Base-by-base conservation (phyloP, 2,888 invertebrate species). In the Melanotus villosus region DNA sequence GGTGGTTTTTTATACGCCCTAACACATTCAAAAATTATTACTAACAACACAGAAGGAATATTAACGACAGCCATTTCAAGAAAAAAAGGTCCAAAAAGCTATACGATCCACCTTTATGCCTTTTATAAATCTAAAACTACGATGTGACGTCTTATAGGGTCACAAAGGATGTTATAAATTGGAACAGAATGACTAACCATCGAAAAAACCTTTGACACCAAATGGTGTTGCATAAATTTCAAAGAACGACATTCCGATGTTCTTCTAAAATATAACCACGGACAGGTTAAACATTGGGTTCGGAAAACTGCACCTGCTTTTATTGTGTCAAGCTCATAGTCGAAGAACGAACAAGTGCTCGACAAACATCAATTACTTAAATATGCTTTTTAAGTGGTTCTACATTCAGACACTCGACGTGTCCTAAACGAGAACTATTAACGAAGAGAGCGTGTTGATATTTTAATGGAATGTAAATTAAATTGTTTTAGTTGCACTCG, bases 291-390 rank as follows among this genome's bases (percentile, higher is more conserved):
- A 63, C 54, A 38, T 30, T 63, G 36, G 54, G 47, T n/a, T 21
- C 32, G 14, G n/a, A n/a, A 47, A 67, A 65, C 58, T 64, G 64
- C 68, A 68, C 68, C 68, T 68, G 68, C 64, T 65, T 68, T 80
- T 79, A 80, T 80, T 80, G 77, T 80, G 80, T 80, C 80, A 77
- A 78, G 73, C 73, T 71, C 75, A 73, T 74, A 77, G 79, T 78
- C 78, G 75, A 75, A n/a, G n/a, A n/a, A 71, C 75, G 58, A 78
- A 78, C 78, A 77, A 79, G 80, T 79, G 80, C 79, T 78, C 74
- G 73, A 80, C 80, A 80, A 79, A 80, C 79, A 80, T 68, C 64
- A 68, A 79, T 65, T 65, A 65, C 67, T 54, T 56, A 47, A 57
- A 65, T 65, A 57, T 18, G 56, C 34, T 34, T 23, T 43, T 34